These are phyloP conservation scores for Sula dactylatra DNA, from an alignment of 2,113 vertebrate species.

Conservation along the genomic window DNA sequence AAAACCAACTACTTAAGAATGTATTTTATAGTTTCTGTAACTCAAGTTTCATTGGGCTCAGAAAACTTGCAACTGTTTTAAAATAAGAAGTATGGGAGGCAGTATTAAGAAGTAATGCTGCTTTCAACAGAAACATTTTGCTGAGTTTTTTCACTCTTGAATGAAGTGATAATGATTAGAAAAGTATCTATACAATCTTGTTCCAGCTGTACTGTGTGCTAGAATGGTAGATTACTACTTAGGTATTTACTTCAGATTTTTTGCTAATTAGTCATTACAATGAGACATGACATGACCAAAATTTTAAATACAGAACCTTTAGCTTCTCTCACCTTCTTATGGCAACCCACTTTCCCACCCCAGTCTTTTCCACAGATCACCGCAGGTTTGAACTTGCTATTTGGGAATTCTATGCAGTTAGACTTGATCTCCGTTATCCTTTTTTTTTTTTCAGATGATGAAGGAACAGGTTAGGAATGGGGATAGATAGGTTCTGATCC, in stretches of 20 bases:
- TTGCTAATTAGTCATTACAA: neutral
- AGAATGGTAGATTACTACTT: neutral
- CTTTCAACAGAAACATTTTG: neutral
- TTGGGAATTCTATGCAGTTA: neutral
- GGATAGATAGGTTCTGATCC: neutral
- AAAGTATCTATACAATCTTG: neutral
- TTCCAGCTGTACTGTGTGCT: neutral
- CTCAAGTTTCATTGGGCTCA: neutral
- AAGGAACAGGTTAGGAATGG: neutral
- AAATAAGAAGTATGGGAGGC: neutral
- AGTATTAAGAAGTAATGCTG: neutral
- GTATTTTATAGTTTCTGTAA: neutral
- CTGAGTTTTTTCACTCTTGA: neutral
- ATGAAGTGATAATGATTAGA: neutral
- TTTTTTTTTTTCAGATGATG: neutral
- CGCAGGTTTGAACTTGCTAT: neutral
- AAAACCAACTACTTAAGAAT: neutral
- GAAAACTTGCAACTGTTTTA: neutral
- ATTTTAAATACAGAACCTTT: neutral
- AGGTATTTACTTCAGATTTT: neutral
- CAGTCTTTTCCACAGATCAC: neutral
- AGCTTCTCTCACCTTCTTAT: neutral
- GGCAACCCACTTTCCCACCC: neutral
- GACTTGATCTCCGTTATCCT: rapidly evolving
- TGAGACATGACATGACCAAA: neutral